Evolutionary conservation across 2,888 invertebrate genomes (phyloP), one percentile per base, ranked within the genome.

Genomic region (Apamea crenata): DNA sequence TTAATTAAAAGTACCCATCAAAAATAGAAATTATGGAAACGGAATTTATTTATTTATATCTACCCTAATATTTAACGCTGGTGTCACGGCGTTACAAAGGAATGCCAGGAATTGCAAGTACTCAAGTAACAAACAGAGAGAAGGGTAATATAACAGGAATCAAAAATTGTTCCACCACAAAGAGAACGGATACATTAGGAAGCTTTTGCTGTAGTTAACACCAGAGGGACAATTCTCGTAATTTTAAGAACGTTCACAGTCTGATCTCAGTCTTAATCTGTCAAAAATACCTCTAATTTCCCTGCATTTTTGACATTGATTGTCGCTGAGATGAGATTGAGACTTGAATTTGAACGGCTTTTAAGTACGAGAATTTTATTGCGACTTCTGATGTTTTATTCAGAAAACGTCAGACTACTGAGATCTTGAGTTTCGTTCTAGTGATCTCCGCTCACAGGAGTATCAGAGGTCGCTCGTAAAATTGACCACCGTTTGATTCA

Each of bases 401-500:
- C 18, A 50, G 16, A 61, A 21, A 59, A 61, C 21, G 40, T 63
- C 59, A 63, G 21, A 71, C 32, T 21, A 36, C 32, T 53, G 53
- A 50, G 44, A 77, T 74, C 2, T 77, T 74, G n/a, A 78, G 70
- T 73, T 74, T 85, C 36, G 36, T 68, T 76, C 25, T 74, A 73
- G 82, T 74, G 68, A 85, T 81, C 72, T 77, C 78, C 36, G 73
- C 63, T 29, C 72, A 81, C 70, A 80, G 71, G 68, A 79, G 68
- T 74, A 70, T 84, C 84, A 85, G 89, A 91, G 91, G 92, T 91
- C 87, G 92, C 81, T 93, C 92, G 91, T 94, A 91, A 93, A 94
- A 91, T 92, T 91, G 91, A 93, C 91, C 92, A 91, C 92, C 89
- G 92, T 92, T 92, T 92, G 88, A 92, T 91, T 92, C 88, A 90